phyloP scores from a whole-genome alignment of 1,140 invertebrate genomes.

The Dufourea novaeangliae region DNA sequence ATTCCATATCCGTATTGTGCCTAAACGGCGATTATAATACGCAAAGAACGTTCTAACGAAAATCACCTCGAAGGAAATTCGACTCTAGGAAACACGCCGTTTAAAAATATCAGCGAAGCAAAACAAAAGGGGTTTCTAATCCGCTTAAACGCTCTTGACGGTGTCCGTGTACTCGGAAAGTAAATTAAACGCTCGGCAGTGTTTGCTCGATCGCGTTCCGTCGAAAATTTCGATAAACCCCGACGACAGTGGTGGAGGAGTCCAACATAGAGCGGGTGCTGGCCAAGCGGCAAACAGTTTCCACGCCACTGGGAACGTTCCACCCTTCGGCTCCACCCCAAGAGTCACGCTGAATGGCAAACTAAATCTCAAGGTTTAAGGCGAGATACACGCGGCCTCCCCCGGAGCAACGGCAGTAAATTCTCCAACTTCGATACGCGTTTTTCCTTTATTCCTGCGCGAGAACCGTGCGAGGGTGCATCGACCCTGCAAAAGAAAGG shows the following conservation, averaged over 20 bases:
- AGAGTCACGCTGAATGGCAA: constrained; percentile 31
- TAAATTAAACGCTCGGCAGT: background rate
- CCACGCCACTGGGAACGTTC: constrained; percentile 1
- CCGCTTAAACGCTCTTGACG: background rate
- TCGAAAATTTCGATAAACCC: background rate
- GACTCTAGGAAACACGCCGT: background rate
- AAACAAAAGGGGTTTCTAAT: background rate
- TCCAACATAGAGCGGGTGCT: too few species aligned
- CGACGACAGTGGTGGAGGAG: background rate
- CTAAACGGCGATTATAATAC: background rate
- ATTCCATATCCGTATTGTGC: background rate
- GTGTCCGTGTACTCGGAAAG: background rate
- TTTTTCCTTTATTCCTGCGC: constrained; percentile 13
- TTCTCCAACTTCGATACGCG: constrained; percentile 52
- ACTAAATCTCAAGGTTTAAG: constrained; percentile 40
- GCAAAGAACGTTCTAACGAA: background rate
- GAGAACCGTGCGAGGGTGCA: background rate
- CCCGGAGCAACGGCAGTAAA: constrained; percentile 32
- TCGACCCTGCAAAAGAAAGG: constrained; percentile 1
- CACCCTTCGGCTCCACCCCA: background rate
- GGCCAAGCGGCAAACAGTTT: constrained; percentile 1
- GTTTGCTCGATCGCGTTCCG: background rate
- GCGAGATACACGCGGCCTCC: background rate
- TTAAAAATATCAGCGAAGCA: background rate
- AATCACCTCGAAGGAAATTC: too few species aligned